Base-by-base conservation (phyloP, 2,888 invertebrate genomes). In the Pyralis farinalis region DNA sequence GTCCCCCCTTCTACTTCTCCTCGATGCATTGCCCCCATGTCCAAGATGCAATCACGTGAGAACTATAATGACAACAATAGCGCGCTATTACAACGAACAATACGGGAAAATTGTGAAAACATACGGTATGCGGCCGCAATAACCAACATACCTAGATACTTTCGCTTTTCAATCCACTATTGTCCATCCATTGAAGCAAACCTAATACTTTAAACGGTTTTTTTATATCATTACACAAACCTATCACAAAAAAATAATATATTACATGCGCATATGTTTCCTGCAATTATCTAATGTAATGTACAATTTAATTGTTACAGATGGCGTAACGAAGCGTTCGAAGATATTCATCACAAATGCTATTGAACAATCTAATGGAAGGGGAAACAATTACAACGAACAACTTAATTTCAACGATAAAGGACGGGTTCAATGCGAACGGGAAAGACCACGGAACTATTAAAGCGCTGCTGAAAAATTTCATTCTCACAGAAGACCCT, bases 351-450 rank as follows among this genome's bases (percentile, higher is more conserved):
- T 58, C 64, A 71, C 79, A 77, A 76, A 86, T 81, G 81, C 53
- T 77, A 71, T 58, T 80, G 41, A 78, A 66, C 71, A 69, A 53
- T 50, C 77, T 77, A 63, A 88, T 87, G 86, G 87, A 85, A 74
- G 79, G 74, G 49, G 77, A 82, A 57, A 55, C 80, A 53, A 65
- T 83, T 57, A 61, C 72, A 42, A 71, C 75, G 49, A 79, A 72
- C 58, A 76, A 72, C 48, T 58, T 87, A 28, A 74, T 85, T 51
- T 71, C 84, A 37, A 77, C 82, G 20, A 76, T 83, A 48, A 81
- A 78, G 52, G 68, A 64, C 42, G 16, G 16, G 16, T 77, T 79
- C 47, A 75, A 76, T 49, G 62, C 58, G 44, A 76, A 81, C 42
- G 76, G 67, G 12, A 78, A 66, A 51, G 77, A 80, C 49, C 79